These are phyloP conservation scores for Nerophis lumbriciformis DNA, from an alignment of 2,113 vertebrate species.

Conservation along the genomic window DNA sequence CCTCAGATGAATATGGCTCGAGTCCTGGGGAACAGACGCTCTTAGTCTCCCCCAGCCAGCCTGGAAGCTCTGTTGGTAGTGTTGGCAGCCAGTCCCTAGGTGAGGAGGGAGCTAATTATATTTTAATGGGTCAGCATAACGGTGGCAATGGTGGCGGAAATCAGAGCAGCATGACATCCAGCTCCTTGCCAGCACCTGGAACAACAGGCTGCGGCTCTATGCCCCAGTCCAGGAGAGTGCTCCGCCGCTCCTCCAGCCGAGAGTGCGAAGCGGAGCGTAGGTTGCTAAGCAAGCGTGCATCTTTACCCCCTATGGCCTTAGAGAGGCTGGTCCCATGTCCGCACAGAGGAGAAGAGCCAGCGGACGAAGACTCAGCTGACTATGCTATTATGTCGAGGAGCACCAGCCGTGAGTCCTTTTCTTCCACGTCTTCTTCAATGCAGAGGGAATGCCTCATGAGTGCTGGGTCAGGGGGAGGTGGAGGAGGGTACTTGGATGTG, in stretches of 20 bases:
- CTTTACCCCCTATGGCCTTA: conserved; percentile 73
- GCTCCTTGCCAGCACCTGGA: conserved; percentile 46
- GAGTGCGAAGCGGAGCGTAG: conserved; percentile 67
- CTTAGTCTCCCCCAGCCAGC: conserved; percentile 50
- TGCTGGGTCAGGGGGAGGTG: conserved; percentile 31
- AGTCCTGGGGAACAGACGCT: conserved; percentile 69
- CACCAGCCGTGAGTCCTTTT: conserved; percentile 66
- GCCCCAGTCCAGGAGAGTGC: conserved; percentile 58
- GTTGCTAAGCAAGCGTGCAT: conserved; percentile 69
- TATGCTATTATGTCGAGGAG: conserved; percentile 67
- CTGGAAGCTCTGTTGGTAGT: conserved; percentile 59
- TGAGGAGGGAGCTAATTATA: conserved; percentile 70
- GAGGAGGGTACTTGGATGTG: conserved; percentile 66
- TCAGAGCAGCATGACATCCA: conserved; percentile 36
- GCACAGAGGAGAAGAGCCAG: conserved; percentile 42
- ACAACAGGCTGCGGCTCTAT: conserved; percentile 35
- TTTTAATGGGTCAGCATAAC: conserved; percentile 69
- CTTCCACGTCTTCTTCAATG: conserved; percentile 42
- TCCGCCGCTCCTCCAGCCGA: conserved; percentile 69
- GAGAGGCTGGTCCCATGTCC: conserved; percentile 59
- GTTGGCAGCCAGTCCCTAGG: conserved; percentile 51
- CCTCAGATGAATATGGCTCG: conserved; percentile 79
- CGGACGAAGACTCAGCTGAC: conserved; percentile 61
- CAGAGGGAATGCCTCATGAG: conserved; percentile 42
- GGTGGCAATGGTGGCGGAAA: conserved; percentile 23